Base-by-base conservation (phyloP, 2,113 vertebrate species). In the Sardina pilchardus region DNA sequence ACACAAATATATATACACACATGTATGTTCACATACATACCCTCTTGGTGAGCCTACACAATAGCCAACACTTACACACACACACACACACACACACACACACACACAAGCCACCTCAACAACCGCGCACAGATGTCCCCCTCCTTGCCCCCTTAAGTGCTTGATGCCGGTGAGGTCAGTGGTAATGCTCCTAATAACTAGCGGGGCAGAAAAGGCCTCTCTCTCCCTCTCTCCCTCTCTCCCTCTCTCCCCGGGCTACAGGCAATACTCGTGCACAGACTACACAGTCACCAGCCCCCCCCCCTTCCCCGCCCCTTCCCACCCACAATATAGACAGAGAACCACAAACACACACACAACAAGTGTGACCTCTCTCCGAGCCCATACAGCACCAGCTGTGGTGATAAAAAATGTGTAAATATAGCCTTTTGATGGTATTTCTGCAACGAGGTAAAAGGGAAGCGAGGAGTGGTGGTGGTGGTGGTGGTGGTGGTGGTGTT, bases 391-490 rank as follows among this genome's bases (percentile, higher is more conserved):
- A 78, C 30, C 71, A 78, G 71, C 71, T 78, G 71, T 78, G 71
- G 30, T 78, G 71, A 78, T 78, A 36, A 78, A 78, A 39, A 36
- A 17, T 14, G 71, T 78, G 71, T 78, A 78, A 78, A 78, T 78
- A 78, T 36, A 78, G 71, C 71, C 71, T 78, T 78, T 78, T 78
- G 71, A 78, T 78, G 71, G 71, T 78, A 36, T 78, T 78, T 36
- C 30, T 36, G 71, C 12, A 16, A 78, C 39, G 71, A 12, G 3
- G 26, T 1, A n/a, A n/a, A 10, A n/a, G n/a, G n/a, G 6, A 4
- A 42, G 39, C 39, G 39, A 42, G 39, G 39, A 0, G 39, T 42
- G n/a, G n/a, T n/a, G n/a, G n/a, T n/a, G n/a, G n/a, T n/a, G n/a
- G n/a, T n/a, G n/a, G n/a, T n/a, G n/a, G 63, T 7, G n/a, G 67